Evolutionary conservation across 2,113 vertebrate genomes (phyloP), one percentile per base, ranked within the genome.

Genomic region (Rhizomys pruinosus): DNA sequence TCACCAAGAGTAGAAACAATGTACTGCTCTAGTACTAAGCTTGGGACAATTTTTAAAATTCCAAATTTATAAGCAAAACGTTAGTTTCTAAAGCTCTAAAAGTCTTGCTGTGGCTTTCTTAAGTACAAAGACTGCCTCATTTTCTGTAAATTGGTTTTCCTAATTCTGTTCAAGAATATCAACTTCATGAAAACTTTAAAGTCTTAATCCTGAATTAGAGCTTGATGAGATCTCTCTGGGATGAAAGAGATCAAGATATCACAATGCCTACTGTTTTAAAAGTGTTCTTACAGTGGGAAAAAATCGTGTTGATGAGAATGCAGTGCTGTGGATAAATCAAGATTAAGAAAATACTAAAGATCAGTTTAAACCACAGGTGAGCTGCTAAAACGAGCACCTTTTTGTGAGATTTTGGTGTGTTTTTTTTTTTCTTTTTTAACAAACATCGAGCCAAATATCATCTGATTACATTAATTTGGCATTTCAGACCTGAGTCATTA

Each of bases 111-210:
- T 63, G 81, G 25, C 47, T 84, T 90, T 82, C 42, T 93, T 39
- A 91, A 82, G 93, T 80, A 72, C 47, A 94, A 64, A 91, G 59
- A 78, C 57, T 87, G 80, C 76, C 27, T 93, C 44, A 37, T 91
- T 97, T 85, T 84, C 84, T 87, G 63, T 47, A 94, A 90, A 92
- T 82, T 94, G 77, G 86, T 94, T 95, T 90, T 61, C 29, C 74
- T 96, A 73, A 89, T 91, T 96, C 92, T 92, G 66, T 81, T 93
- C n/a, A 89, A 85, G 72, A 96, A 92, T 89, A 94, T 73, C 86
- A 85, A 91, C 76, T 96, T 96, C 91, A 95, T 94, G 94, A 92
- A 91, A 93, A 96, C 66, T 44, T 92, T 84, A 81, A 95, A 89
- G 71, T 64, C 42, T 94, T 91, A 95, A 94, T 93, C 73, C 89